phyloP scores from a whole-genome alignment of 2,113 vertebrate species.

The Aptenodytes forsteri region DNA sequence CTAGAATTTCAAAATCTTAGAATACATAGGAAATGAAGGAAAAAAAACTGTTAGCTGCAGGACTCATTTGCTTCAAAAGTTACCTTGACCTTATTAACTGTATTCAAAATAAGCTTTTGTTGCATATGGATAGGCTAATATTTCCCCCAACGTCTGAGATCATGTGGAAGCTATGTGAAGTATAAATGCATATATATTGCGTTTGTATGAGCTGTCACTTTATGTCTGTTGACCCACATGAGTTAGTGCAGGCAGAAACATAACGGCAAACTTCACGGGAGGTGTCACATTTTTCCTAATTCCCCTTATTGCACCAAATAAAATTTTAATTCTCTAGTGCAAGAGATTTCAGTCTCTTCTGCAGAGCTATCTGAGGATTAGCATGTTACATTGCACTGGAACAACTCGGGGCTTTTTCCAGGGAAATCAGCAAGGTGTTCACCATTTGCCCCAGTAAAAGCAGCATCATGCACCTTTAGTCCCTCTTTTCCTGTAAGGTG shows the following conservation, averaged over 20 bases:
- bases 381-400: neutral
- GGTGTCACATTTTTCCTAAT: neutral
- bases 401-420: neutral
- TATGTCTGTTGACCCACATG: neutral
- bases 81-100: conserved; percentile 19
- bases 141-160: neutral
- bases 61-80: neutral
- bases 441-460: neutral
- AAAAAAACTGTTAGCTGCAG: neutral
- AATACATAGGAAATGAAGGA: conserved; percentile 9
- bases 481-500: neutral
- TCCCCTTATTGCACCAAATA: neutral
- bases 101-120: neutral
- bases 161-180: neutral
- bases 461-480: neutral
- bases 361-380: neutral
- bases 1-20: conserved; percentile 32
- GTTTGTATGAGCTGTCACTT: neutral
- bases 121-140: neutral
- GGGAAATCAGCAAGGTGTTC: neutral
- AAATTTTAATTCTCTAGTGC: neutral
- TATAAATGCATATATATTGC: neutral
- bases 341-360: neutral
- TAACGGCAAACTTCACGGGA: neutral
- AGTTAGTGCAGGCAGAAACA: neutral